Evolutionary conservation across 2,888 invertebrate species (phyloP).

Genomic region (Diachrysia chrysitis): DNA sequence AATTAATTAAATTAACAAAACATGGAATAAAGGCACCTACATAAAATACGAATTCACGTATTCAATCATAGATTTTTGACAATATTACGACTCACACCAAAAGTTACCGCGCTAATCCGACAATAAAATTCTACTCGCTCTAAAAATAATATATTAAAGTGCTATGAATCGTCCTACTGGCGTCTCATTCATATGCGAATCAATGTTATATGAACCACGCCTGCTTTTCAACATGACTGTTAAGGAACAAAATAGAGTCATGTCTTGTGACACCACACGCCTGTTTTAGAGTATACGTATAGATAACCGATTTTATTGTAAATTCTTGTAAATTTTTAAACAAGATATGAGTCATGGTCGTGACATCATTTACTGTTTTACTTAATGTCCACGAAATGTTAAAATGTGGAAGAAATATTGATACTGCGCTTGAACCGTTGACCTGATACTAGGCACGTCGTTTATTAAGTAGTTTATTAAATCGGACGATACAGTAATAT

Average conservation of each 20-base stretch:
- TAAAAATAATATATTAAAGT: slow-evolving; percentile 28
- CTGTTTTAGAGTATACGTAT: slow-evolving; percentile 51
- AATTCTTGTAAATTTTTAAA: slow-evolving; percentile 70
- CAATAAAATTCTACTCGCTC: slow-evolving; percentile 38
- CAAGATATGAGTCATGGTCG: slow-evolving; percentile 79
- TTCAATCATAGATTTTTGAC: slow-evolving; percentile 7
- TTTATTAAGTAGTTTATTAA: slow-evolving; percentile 72
- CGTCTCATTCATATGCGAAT: slow-evolving; percentile 51
- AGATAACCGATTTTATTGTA: slow-evolving; percentile 70
- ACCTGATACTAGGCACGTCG: slow-evolving; percentile 79
- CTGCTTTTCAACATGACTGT: slow-evolving; percentile 63
- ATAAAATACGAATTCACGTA: slow-evolving; percentile 20
- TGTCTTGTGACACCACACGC: slow-evolving; percentile 45
- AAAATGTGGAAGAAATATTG: slow-evolving; percentile 84
- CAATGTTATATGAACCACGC: slow-evolving; percentile 54
- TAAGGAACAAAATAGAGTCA: slow-evolving; percentile 56
- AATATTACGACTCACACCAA: slow-evolving; percentile 6
- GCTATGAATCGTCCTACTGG: slow-evolving; percentile 29
- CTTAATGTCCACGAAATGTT: slow-evolving; percentile 79
- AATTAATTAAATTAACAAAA: slow-evolving; percentile 27
- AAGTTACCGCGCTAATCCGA: slow-evolving; percentile 28
- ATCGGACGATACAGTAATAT: slow-evolving; percentile 69
- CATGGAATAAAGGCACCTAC: slow-evolving; percentile 12
- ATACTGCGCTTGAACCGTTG: slow-evolving; percentile 84
- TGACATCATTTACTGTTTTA: slow-evolving; percentile 87